phyloP scores from a whole-genome alignment of 2,113 vertebrate genomes.

The Pipa parva region DNA sequence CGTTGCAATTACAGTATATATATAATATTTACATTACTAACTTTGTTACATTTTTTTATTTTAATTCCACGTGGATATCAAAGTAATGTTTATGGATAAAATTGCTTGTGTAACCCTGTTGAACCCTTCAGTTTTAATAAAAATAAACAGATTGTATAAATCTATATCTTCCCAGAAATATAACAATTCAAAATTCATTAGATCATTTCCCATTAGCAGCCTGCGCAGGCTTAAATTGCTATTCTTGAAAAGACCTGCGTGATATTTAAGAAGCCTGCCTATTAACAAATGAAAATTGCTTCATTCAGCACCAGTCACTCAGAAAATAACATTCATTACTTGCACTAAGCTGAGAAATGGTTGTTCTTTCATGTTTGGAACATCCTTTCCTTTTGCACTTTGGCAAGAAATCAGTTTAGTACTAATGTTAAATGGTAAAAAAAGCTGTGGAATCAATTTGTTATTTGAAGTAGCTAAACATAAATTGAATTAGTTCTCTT shows the following conservation, averaged over 20 bases:
- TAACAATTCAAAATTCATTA: too few species aligned
- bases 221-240: conserved; percentile 15
- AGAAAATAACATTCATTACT: conserved; percentile 30
- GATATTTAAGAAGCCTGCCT: neutral
- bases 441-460: conserved; percentile 38
- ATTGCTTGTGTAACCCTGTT: too few species aligned
- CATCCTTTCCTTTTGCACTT: conserved; percentile 21
- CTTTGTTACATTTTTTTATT: too few species aligned
- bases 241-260: neutral
- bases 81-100: too few species aligned
- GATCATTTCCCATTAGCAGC: conserved; percentile 12
- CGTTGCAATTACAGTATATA: too few species aligned
- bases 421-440: conserved; percentile 16
- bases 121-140: too few species aligned
- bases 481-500: conserved; percentile 26
- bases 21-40: too few species aligned
- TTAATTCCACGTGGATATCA: too few species aligned
- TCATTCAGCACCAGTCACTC: conserved; percentile 29
- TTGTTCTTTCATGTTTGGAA: conserved; percentile 22
- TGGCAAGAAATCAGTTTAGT: conserved; percentile 33
- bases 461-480: conserved; percentile 30
- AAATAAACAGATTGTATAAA: too few species aligned
- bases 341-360: conserved; percentile 15
- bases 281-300: conserved; percentile 15
- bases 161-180: too few species aligned